Evolutionary conservation across 2,113 vertebrate genomes (phyloP).

Genomic region (Oryzias curvinotus): DNA sequence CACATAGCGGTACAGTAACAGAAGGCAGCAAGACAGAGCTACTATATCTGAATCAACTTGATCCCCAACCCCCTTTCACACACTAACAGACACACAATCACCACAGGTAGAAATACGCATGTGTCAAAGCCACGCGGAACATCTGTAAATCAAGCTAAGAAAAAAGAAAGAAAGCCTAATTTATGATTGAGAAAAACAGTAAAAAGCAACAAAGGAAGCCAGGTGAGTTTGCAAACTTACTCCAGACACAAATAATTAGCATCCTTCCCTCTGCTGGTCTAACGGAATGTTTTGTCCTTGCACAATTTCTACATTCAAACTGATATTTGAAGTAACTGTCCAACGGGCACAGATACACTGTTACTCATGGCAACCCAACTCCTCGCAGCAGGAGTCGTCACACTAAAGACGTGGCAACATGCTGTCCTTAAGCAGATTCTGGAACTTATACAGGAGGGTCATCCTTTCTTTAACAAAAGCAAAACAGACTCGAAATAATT

Average conservation of each 20-base stretch:
- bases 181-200: not conserved
- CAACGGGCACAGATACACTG: constrained; percentile 3
- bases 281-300: constrained; percentile 7
- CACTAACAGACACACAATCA: constrained; percentile 68
- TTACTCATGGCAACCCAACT: constrained; percentile 10
- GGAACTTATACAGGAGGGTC: constrained; percentile 7
- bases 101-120: constrained; percentile 94
- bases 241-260: constrained; percentile 39
- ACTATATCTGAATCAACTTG: constrained; percentile 96
- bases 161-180: constrained; percentile 22
- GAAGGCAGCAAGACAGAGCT: constrained; percentile 78
- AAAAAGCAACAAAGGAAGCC: not conserved
- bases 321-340: constrained; percentile 24
- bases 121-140: constrained; percentile 92
- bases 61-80: constrained; percentile 23
- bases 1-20: constrained; percentile 33
- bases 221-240: not conserved
- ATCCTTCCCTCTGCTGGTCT: constrained; percentile 13
- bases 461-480: not conserved
- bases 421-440: constrained; percentile 21
- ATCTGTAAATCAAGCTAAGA: constrained; percentile 91
- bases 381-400: constrained; percentile 18
- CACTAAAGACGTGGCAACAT: constrained; percentile 25
- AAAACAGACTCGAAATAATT: constrained; percentile 13
- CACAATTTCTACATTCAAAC: constrained; percentile 1